Evolutionary conservation across 2,113 vertebrate species (phyloP).

Genomic region (Coturnix japonica): DNA sequence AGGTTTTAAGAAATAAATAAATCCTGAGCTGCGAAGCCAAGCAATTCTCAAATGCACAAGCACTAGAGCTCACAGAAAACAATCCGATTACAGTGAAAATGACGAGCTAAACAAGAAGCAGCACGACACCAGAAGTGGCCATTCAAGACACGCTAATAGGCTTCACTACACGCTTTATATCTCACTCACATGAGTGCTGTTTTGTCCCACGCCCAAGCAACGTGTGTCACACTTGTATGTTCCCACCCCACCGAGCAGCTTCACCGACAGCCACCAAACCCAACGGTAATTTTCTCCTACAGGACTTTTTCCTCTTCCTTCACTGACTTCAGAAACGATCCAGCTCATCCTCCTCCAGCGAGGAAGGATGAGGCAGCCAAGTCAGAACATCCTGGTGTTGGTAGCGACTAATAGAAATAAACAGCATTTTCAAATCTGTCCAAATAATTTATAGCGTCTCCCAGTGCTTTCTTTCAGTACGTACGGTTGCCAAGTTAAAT

Average conservation of each 20-base stretch:
- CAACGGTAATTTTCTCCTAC: accelerated
- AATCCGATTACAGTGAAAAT: slow-evolving; percentile 11
- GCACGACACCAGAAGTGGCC: not conserved
- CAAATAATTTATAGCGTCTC: slow-evolving; percentile 32
- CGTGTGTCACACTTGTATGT: not conserved
- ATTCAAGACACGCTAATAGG: not conserved
- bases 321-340: not conserved
- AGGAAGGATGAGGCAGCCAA: slow-evolving; percentile 27
- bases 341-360: not conserved
- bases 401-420: slow-evolving; percentile 32
- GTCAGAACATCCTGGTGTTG: not conserved
- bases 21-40: not conserved
- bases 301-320: not conserved
- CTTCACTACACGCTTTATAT: not conserved
- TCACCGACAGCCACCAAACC: not conserved
- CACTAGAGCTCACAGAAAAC: slow-evolving; percentile 13
- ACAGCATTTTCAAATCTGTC: slow-evolving; percentile 13
- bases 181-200: not conserved
- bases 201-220: not conserved
- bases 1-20: not conserved
- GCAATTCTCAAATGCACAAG: not conserved
- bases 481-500: not conserved
- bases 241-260: not conserved
- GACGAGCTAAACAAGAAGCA: not conserved
- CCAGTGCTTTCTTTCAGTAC: slow-evolving; percentile 19